A percentile compares a stretch with the other conserved stretches of the same genome.
phyloP scores from a whole-genome alignment of 2,888 invertebrate genomes.

The Phyllotreta striolata region DNA sequence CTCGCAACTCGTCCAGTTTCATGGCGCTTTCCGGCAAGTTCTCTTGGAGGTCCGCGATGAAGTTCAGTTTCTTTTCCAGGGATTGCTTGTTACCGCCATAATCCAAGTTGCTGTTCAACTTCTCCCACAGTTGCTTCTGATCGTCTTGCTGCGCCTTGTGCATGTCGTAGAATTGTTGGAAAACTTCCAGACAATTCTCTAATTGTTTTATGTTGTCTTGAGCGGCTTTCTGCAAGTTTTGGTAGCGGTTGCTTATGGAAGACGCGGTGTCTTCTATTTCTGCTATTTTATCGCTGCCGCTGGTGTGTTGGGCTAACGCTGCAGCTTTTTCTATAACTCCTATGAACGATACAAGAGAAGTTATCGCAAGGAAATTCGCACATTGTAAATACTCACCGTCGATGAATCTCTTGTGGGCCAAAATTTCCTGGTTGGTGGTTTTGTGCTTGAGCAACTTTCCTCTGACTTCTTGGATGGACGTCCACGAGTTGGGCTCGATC shows the following conservation, averaged over 20 bases:
- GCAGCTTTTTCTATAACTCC: constrained; percentile 88
- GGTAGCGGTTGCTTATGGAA: constrained; percentile 80
- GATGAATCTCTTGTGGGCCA: constrained; percentile 88
- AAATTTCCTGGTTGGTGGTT: constrained; percentile 87
- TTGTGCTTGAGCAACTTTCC: constrained; percentile 86
- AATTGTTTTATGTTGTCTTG: constrained; percentile 74
- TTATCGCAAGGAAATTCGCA: not conserved
- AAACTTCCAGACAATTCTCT: constrained; percentile 79
- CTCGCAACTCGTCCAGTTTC: constrained; percentile 77
- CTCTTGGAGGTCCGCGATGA: constrained; percentile 82
- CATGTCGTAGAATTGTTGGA: constrained; percentile 86
- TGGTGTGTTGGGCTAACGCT: constrained; percentile 69
- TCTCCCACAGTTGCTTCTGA: constrained; percentile 90
- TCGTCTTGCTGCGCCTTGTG: constrained; percentile 89
- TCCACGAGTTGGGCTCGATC: constrained; percentile 75
- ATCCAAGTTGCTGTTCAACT: constrained; percentile 82
- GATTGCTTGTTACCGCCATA: constrained; percentile 87
- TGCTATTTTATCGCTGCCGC: constrained; percentile 66
- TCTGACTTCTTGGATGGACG: constrained; percentile 84
- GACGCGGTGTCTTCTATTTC: constrained; percentile 75
- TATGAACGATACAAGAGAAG: constrained; percentile 38
- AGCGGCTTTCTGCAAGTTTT: constrained; percentile 72
- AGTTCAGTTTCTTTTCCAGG: constrained; percentile 81
- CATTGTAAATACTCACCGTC: constrained; percentile 65
- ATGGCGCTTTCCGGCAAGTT: constrained; percentile 79